Evolutionary conservation across 37 sponge, comb jelly and placozoan genomes (phyloP).

Genomic region (Bolinopsis microptera): DNA sequence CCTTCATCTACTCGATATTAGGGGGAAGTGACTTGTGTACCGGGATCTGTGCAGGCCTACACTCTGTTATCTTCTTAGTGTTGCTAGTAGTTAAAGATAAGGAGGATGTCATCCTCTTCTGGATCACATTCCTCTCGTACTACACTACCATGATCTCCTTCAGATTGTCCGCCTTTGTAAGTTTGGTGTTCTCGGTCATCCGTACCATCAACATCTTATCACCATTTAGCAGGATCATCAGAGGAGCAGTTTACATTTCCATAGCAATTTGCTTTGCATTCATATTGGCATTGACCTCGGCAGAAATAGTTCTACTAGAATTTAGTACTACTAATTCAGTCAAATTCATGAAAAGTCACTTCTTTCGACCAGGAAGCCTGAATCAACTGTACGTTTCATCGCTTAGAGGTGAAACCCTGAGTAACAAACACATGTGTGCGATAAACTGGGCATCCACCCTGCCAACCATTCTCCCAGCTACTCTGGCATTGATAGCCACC

Average conservation of each 20-base stretch:
- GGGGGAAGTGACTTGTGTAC: slow-evolving; percentile 1
- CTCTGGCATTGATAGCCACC: not conserved
- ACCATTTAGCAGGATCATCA: not conserved
- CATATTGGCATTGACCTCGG: not conserved
- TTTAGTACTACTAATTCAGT: not conserved
- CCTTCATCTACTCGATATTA: slow-evolving; percentile 7
- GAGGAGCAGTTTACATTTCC: not conserved
- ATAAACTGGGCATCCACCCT: not conserved
- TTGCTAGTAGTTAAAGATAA: not conserved
- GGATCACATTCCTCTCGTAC: not conserved
- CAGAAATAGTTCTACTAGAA: not conserved
- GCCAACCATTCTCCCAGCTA: not conserved
- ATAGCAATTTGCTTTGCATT: not conserved
- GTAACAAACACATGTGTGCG: not conserved
- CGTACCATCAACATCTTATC: slow-evolving; percentile 25
- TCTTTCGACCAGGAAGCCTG: not conserved
- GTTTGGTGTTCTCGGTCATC: not conserved
- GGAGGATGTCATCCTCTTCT: not conserved
- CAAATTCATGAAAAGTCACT: not conserved
- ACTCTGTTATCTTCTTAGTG: slow-evolving; percentile 8
- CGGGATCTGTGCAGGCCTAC: not conserved
- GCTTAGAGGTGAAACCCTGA: no score
- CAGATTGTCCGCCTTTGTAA: slow-evolving; percentile 55
- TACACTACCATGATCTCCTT: slow-evolving; percentile 28
- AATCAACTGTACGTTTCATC: not conserved